These are phyloP conservation scores for Dasysyrphus albostriatus DNA, from an alignment of 2,888 invertebrate species.

Conservation along the genomic window DNA sequence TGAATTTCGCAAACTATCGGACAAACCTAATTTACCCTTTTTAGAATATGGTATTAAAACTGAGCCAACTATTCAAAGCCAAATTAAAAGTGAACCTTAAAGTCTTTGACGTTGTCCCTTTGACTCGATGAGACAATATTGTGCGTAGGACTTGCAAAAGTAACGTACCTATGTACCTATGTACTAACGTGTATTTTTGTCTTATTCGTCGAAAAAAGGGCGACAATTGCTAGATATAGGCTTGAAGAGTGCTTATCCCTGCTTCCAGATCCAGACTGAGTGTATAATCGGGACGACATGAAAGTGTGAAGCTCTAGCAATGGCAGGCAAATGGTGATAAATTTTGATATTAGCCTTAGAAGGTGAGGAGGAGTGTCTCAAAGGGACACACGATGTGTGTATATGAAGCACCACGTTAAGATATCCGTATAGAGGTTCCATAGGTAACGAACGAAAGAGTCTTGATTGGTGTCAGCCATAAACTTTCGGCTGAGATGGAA, in stretches of 20 bases:
- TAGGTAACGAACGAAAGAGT: constrained; percentile 73
- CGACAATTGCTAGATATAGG: constrained; percentile 38
- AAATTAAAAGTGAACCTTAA: constrained; percentile 63
- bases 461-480: constrained; percentile 79
- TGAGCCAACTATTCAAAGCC: constrained; percentile 29
- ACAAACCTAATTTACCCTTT: constrained; percentile 7
- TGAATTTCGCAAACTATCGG: background rate
- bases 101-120: constrained; percentile 47
- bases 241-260: constrained; percentile 60
- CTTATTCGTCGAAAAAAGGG: constrained; percentile 44
- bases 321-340: constrained; percentile 64
- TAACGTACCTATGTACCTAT: background rate
- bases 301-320: constrained; percentile 31
- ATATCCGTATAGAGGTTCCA: constrained; percentile 21
- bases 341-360: constrained; percentile 75
- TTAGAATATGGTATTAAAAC: background rate
- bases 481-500: constrained; percentile 76
- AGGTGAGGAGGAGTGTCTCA: constrained; percentile 35
- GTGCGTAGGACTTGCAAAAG: constrained; percentile 69
- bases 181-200: background rate
- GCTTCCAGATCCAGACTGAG: constrained; percentile 30
- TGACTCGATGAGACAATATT: constrained; percentile 60
- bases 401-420: constrained; percentile 19
- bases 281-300: constrained; percentile 56
- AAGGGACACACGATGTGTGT: constrained; percentile 41